Conservation (phyloP, 23 tunicate genomes). For the Pegea sp. region DNA sequence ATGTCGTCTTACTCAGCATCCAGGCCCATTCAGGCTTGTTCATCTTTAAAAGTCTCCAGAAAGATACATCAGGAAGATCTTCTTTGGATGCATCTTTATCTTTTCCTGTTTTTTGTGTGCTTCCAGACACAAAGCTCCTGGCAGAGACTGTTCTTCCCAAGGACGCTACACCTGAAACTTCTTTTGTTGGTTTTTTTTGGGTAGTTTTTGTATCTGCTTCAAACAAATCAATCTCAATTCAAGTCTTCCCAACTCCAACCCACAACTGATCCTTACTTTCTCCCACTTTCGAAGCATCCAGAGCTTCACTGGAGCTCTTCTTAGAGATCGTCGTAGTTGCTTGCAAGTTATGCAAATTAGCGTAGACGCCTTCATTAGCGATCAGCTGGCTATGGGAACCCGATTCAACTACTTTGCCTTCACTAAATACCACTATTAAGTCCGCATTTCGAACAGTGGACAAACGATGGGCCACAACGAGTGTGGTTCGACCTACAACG, state of each 20-base stretch:
- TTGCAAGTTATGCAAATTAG: conserved; percentile 92
- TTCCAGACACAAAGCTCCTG: no score
- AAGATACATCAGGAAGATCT: conserved; percentile 69
- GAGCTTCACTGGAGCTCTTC: not conserved
- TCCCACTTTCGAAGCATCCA: not conserved
- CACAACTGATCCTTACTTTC: not conserved
- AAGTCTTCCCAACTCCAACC: not conserved
- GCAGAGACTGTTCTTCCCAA: no score
- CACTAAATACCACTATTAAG: conserved; percentile 71
- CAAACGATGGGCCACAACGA: conserved; percentile 90
- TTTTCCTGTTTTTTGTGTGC: no score
- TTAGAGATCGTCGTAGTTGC: conserved; percentile 4
- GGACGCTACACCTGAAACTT: no score
- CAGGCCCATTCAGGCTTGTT: conserved; percentile 81
- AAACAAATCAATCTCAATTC: no score
- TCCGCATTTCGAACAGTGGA: conserved; percentile 94
- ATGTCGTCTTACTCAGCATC: conserved; percentile 27
- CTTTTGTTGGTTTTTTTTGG: no score
- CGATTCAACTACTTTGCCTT: conserved; percentile 44
- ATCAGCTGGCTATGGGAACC: conserved; percentile 82
- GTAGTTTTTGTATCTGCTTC: no score
- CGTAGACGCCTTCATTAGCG: conserved; percentile 70
- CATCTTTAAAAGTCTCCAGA: conserved; percentile 26
- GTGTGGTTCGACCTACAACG: conserved; percentile 74
- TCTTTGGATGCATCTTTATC: conserved; percentile 47